These are phyloP conservation scores for Pemphredon lugubris DNA, from an alignment of 2,888 invertebrate species.

Conservation along the genomic window DNA sequence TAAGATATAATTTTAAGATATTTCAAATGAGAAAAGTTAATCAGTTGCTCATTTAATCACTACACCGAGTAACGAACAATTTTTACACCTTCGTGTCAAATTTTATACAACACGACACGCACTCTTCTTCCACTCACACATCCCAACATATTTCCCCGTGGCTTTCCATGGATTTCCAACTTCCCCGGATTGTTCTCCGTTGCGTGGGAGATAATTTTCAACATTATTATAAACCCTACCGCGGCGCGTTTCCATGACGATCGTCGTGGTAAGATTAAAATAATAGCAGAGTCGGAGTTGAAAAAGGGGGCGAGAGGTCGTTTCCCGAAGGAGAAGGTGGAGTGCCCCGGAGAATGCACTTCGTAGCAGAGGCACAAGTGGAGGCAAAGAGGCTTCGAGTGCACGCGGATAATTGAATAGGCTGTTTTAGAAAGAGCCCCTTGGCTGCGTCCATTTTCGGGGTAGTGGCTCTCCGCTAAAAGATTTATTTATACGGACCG, in stretches of 20 bases:
- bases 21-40: too few species aligned
- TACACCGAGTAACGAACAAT: too few species aligned
- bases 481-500: conserved; percentile 32
- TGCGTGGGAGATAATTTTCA: background rate
- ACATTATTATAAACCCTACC: background rate
- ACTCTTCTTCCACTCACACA: too few species aligned
- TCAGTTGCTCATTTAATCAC: too few species aligned
- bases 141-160: too few species aligned
- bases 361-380: conserved; percentile 42
- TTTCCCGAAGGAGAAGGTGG: conserved; percentile 40
- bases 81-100: too few species aligned
- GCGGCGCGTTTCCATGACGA: background rate
- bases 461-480: conserved; percentile 2
- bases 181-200: too few species aligned
- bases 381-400: conserved; percentile 55
- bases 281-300: conserved; percentile 13
- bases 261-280: conserved; percentile 13
- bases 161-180: too few species aligned
- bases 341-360: conserved; percentile 47
- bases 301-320: conserved; percentile 46
- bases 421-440: conserved; percentile 44
- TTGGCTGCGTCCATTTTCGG: conserved; percentile 29
- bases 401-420: conserved; percentile 59
- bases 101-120: too few species aligned
- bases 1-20: too few species aligned